Evolutionary conservation across 2,113 vertebrate species (phyloP).

Genomic region (Otus sunia): DNA sequence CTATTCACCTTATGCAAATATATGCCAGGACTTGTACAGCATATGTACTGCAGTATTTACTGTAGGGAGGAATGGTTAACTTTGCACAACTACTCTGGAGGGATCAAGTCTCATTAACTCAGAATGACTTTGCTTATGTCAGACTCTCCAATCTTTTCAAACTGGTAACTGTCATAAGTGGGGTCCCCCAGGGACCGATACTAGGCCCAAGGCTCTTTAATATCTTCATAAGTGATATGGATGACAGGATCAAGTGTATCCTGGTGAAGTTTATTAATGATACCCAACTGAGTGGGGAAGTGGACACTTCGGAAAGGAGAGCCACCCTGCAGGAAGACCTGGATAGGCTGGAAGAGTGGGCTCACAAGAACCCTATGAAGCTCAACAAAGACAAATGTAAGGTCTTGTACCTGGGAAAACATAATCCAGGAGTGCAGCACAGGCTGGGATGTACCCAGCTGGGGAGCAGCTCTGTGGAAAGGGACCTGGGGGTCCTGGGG

Average conservation of each 20-base stretch:
- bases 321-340: too few species aligned
- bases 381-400: too few species aligned
- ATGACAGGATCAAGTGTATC: neutral
- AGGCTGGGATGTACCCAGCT: neutral
- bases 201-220: too few species aligned
- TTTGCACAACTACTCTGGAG: neutral
- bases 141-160: neutral
- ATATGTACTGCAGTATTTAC: neutral
- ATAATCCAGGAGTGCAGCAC: neutral
- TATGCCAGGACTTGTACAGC: neutral
- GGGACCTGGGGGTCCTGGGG: neutral
- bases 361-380: too few species aligned
- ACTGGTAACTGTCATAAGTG: neutral
- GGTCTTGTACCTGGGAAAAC: too few species aligned
- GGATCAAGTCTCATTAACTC: neutral
- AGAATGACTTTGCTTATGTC: neutral
- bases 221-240: neutral
- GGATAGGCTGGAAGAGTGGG: too few species aligned
- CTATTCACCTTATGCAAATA: neutral
- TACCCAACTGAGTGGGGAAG: neutral
- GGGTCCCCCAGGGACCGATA: neutral
- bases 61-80: neutral
- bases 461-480: neutral
- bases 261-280: neutral
- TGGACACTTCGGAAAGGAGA: too few species aligned